Evolutionary conservation across 1,140 invertebrate species (phyloP).

Genomic region (Papilio aristodemus): DNA sequence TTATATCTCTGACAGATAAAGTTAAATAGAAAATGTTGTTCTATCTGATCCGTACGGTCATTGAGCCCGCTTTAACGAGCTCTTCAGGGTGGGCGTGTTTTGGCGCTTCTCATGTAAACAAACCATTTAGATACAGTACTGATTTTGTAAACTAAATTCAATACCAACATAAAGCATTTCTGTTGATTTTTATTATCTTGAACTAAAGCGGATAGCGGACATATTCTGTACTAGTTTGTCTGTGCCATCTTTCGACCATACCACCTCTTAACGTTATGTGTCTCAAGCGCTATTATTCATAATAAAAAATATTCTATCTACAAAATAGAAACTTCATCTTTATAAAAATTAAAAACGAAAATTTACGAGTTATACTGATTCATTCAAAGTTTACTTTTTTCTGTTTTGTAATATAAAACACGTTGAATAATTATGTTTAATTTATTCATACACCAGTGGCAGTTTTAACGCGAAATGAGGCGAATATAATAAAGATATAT

Average conservation of each 20-base stretch:
- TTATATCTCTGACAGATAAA: background rate
- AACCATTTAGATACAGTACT: constrained; percentile 2
- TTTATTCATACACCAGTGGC: background rate
- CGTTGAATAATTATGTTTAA: background rate
- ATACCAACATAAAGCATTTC: background rate
- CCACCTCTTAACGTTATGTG: too few species aligned
- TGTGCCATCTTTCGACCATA: too few species aligned
- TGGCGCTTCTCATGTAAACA: constrained; percentile 23
- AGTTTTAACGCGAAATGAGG: background rate
- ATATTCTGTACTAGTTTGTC: too few species aligned
- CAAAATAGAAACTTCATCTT: too few species aligned
- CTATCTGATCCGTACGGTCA: constrained; percentile 6
- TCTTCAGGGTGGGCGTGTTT: constrained; percentile 13
- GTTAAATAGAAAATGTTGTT: constrained; percentile 3
- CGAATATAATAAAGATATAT: background rate
- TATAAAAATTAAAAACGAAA: too few species aligned
- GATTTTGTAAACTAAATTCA: constrained; percentile 13
- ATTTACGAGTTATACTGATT: too few species aligned
- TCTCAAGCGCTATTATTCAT: too few species aligned
- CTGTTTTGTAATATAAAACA: too few species aligned
- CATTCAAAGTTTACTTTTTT: background rate
- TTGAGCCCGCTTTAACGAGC: constrained; percentile 15
- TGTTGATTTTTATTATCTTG: background rate
- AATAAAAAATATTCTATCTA: too few species aligned
- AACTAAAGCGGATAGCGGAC: too few species aligned